phyloP scores from a whole-genome alignment of 2,888 invertebrate genomes.

The Glyphotaelius pellucidus region DNA sequence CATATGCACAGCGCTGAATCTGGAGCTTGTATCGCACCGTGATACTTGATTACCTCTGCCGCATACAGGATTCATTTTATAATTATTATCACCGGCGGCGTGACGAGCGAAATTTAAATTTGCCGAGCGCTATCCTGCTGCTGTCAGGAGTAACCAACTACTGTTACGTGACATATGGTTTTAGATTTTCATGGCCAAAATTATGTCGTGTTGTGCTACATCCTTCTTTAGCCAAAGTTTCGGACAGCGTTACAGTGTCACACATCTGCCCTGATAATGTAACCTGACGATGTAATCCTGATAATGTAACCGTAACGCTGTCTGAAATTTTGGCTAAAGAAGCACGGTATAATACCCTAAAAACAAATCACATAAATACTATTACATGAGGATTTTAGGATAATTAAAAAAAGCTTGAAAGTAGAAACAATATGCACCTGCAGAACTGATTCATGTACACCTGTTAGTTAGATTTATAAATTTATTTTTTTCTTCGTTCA shows the following conservation, averaged over 20 bases:
- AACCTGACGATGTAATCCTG: no score
- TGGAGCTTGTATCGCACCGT: not conserved
- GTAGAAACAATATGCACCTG: not conserved
- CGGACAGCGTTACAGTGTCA: no score
- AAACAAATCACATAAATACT: no score
- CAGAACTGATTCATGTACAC: not conserved
- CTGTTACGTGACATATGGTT: no score
- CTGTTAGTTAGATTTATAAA: not conserved
- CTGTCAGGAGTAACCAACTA: not conserved
- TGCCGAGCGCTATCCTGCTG: not conserved
- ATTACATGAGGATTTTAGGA: not conserved
- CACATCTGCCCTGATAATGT: no score
- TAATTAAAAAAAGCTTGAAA: not conserved
- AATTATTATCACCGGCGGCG: slow-evolving; percentile 9
- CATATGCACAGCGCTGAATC: not conserved
- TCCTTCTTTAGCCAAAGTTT: no score
- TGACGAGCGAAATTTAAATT: slow-evolving; percentile 16
- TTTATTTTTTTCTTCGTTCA: no score
- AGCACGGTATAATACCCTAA: no score
- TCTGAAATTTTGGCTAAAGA: no score
- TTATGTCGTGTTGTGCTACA: no score
- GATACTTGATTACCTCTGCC: slow-evolving; percentile 10
- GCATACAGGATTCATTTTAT: slow-evolving; percentile 3
- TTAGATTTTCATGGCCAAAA: no score
- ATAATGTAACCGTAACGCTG: no score